A percentile compares a stretch with the other conserved stretches of the same genome.
Conservation (phyloP, 2,113 vertebrate genomes). For the Spizaetus ornatus region DNA sequence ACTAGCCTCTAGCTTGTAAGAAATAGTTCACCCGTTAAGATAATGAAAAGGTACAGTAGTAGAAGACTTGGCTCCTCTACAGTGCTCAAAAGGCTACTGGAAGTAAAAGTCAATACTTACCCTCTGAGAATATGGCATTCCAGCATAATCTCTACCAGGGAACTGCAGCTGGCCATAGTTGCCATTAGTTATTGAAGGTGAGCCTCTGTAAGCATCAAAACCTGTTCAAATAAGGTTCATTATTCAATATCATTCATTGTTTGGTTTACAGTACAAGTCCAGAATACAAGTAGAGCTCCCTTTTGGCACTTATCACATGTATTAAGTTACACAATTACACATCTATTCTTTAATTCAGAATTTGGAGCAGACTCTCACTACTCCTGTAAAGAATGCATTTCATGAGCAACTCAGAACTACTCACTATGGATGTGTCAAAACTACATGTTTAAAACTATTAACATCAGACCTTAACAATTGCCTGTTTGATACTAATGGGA, state of each 20-base stretch:
- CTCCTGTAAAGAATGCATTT: neutral
- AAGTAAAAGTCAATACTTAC: slow-evolving; percentile 68
- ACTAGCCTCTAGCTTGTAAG: neutral
- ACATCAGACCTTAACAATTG: neutral
- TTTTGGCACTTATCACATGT: neutral
- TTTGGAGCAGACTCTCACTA: neutral
- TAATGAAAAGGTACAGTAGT: neutral
- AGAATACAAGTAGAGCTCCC: neutral
- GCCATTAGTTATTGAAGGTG: slow-evolving; percentile 75
- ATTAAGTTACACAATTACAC: neutral
- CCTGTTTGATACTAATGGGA: neutral
- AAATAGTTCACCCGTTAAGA: neutral
- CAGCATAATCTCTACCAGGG: slow-evolving; percentile 77
- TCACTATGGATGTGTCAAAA: neutral
- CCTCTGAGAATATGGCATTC: slow-evolving; percentile 76
- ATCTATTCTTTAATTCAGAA: neutral
- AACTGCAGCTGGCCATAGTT: slow-evolving; percentile 76
- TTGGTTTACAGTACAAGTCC: neutral
- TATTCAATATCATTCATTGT: neutral
- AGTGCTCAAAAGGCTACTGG: neutral
- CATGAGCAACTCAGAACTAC: neutral
- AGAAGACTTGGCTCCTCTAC: neutral
- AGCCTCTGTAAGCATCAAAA: slow-evolving; percentile 77
- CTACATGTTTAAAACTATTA: neutral
- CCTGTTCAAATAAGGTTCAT: slow-evolving; percentile 41